These are phyloP conservation scores for Minunthozetes semirufus DNA, from an alignment of 2,888 invertebrate species.

Conservation along the genomic window DNA sequence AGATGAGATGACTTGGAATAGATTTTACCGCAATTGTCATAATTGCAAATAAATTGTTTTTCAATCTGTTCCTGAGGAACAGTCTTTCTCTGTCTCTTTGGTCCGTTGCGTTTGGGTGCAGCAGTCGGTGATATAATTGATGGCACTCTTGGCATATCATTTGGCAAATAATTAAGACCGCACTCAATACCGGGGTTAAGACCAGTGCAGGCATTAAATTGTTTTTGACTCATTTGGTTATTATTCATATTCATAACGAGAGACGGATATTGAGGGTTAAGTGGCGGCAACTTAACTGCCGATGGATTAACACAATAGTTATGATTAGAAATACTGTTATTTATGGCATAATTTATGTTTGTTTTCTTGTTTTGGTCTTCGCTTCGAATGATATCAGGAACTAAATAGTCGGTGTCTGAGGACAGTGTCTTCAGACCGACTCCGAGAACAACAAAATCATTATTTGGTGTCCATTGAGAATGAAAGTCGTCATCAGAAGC, in stretches of 20 bases:
- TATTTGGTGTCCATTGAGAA: conserved; percentile 28
- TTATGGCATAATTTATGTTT: background rate
- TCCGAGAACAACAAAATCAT: conserved; percentile 48
- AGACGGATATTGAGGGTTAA: background rate
- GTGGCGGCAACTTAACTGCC: background rate
- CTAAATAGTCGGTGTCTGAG: conserved; percentile 25
- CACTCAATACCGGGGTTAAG: background rate
- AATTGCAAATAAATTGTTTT: conserved; percentile 63
- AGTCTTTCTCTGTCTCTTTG: conserved; percentile 4
- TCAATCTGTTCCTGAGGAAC: conserved; percentile 37
- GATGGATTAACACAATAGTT: background rate
- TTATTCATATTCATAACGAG: background rate
- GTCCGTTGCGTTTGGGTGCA: background rate
- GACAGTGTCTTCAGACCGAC: conserved; percentile 45
- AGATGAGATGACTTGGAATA: conserved; percentile 85
- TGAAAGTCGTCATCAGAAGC: conserved; percentile 18
- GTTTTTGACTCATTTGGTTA: background rate
- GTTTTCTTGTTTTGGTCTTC: background rate
- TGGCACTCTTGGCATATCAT: background rate
- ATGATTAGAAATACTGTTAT: background rate
- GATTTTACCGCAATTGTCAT: conserved; percentile 65
- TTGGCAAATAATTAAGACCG: background rate
- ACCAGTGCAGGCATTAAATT: background rate
- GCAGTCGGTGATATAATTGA: background rate
- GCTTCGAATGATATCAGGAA: background rate